Evolutionary conservation across 2,113 vertebrate species (phyloP), one percentile per base, ranked within the genome.

Genomic region (Chlamydotis undulata): DNA sequence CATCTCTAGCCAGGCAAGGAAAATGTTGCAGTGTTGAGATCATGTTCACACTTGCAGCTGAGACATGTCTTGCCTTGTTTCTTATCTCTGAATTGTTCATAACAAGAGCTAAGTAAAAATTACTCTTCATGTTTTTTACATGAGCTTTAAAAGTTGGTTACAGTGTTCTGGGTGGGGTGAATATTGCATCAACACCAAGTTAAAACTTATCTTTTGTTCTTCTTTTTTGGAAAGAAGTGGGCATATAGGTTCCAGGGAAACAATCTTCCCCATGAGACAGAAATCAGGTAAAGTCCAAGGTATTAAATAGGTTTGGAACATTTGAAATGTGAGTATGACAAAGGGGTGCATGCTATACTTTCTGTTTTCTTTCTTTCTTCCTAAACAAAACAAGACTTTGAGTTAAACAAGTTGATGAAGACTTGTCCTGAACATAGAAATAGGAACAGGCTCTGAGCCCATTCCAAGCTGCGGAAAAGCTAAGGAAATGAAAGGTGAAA

Each of bases 21-120:
- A 94, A 96, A 97, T 95, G 83, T 87, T 67, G 23, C 73, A 55
- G 78, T 63, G 41, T 73, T 50, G 86, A 94, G 96, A 88, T 92
- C 88, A 78, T 78, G 86, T 94, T 89, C 78, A 92, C 80, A 60
- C 88, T 83, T 92, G 80, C 69, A 76, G 68, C 89, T 64, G 79
- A 92, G 83, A 79, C 89, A 28, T 83, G 94, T 93, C 73, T 91
- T 81, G 57, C 91, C 83, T 93, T 92, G 74, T 90, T 86, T 92
- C 96, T 97, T 87, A 90, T 96, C 94, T 98, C 96, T 83, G 96
- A 89, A 93, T 96, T 74, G 49, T 96, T 96, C 93, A 75, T 88
- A 73, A 85, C 95, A 87, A 83, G 92, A 95, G 75, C 76, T 31
- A 73, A 96, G 92, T 96, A 93, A 93, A 96, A 93, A 94, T 92